Percentiles rank a stretch among this genome's conserved stretches.
These are phyloP conservation scores for Pipistrellus pygmaeus DNA, from an alignment of 2,797 vertebrate genomes.

Conservation along the genomic window DNA sequence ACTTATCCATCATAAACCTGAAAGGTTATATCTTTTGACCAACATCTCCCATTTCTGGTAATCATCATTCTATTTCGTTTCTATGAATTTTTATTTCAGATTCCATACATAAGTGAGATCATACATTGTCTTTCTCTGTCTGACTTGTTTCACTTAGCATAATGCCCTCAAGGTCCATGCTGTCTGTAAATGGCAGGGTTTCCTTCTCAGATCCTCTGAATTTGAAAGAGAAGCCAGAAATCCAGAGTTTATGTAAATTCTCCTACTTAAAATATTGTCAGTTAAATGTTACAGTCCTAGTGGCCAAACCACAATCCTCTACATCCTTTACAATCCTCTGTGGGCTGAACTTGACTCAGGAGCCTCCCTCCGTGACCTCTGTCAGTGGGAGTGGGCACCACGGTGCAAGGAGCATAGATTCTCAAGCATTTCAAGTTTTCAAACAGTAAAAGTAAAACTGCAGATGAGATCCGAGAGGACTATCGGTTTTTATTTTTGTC, in stretches of 20 bases:
- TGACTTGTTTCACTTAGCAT: background rate
- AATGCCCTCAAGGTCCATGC: background rate
- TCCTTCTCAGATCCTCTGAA: background rate
- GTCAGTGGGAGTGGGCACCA: background rate
- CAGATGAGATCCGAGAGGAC: background rate
- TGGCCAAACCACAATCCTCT: background rate
- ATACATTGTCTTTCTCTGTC: background rate
- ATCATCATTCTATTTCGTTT: background rate
- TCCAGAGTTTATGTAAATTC: background rate
- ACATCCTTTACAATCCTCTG: background rate
- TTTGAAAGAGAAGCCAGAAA: slow-evolving; percentile 11
- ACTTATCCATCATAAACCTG: background rate
- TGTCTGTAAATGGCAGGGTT: background rate
- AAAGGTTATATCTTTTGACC: background rate
- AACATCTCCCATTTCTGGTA: background rate
- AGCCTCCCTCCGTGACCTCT: background rate
- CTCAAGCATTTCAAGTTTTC: background rate
- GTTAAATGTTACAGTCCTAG: background rate
- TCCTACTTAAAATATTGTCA: slow-evolving; percentile 4
- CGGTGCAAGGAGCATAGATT: background rate
- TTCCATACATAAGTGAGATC: background rate
- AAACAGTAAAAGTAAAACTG: background rate
- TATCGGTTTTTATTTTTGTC: background rate
- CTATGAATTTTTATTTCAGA: background rate
- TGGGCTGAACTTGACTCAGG: background rate